A percentile compares a stretch with the other conserved stretches of the same genome.
These are phyloP conservation scores for Sphyrna mokarran DNA, from an alignment of 2,113 vertebrate genomes.

Conservation along the genomic window DNA sequence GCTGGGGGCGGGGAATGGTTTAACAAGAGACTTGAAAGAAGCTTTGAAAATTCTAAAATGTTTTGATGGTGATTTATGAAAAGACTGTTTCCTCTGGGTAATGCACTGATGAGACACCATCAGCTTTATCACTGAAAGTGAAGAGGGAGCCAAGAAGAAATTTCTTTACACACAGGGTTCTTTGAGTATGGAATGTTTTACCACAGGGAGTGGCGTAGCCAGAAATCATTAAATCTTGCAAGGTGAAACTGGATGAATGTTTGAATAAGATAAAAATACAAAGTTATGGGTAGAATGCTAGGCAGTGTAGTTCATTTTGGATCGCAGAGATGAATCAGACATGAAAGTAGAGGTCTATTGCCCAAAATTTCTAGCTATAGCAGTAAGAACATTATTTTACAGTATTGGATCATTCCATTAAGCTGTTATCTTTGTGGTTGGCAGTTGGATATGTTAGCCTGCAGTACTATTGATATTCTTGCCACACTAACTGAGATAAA, in stretches of 20 bases:
- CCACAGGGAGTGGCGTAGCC: neutral
- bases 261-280: neutral
- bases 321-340: neutral
- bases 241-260: neutral
- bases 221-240: neutral
- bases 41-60: neutral
- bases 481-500: too few relatives aligned
- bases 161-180: neutral
- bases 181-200: neutral
- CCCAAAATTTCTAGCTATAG: neutral
- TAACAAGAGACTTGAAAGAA: neutral
- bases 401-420: neutral
- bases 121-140: neutral
- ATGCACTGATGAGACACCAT: neutral
- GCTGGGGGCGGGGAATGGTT: neutral
- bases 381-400: neutral
- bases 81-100: neutral
- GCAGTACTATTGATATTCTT: neutral
- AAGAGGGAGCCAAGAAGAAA: neutral
- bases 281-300: neutral
- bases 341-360: neutral
- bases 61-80: neutral
- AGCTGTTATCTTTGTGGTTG: neutral
- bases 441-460: neutral
- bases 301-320: neutral